Evolutionary conservation across 2,797 vertebrate genomes (phyloP).

Genomic region (Sebastes wilsoni): DNA sequence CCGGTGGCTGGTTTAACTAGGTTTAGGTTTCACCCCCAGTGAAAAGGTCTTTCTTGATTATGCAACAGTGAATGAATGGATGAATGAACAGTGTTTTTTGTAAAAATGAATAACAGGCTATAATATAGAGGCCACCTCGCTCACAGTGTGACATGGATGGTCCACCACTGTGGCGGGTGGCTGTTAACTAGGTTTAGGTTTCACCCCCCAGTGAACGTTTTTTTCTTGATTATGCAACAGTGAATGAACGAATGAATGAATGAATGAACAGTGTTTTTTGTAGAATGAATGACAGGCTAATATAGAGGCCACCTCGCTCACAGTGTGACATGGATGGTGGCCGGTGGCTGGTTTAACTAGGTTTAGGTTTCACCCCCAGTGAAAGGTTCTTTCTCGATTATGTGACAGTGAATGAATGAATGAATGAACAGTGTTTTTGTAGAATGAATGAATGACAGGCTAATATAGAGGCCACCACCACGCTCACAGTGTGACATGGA

Average conservation of each 20-base stretch:
- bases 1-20: too few relatives aligned
- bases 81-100: neutral
- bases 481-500: neutral
- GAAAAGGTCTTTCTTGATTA: neutral
- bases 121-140: neutral
- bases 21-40: neutral
- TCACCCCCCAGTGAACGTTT: too few relatives aligned
- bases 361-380: neutral
- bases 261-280: too few relatives aligned
- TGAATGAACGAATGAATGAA: too few relatives aligned
- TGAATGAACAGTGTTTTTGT: too few relatives aligned
- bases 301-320: too few relatives aligned
- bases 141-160: neutral
- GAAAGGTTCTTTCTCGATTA: neutral
- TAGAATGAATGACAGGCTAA: too few relatives aligned
- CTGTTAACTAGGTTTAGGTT: constrained; percentile 50
- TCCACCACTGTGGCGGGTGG: constrained; percentile 8
- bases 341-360: too few relatives aligned
- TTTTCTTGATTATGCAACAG: too few relatives aligned
- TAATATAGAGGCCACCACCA: neutral
- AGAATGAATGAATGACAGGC: constrained; percentile 7
- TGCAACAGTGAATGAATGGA: neutral
- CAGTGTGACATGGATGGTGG: too few relatives aligned
- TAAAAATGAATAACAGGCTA: constrained; percentile 16
- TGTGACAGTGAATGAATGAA: neutral